These are phyloP conservation scores for Agrochola macilenta DNA, from an alignment of 2,888 invertebrate genomes.

Conservation along the genomic window DNA sequence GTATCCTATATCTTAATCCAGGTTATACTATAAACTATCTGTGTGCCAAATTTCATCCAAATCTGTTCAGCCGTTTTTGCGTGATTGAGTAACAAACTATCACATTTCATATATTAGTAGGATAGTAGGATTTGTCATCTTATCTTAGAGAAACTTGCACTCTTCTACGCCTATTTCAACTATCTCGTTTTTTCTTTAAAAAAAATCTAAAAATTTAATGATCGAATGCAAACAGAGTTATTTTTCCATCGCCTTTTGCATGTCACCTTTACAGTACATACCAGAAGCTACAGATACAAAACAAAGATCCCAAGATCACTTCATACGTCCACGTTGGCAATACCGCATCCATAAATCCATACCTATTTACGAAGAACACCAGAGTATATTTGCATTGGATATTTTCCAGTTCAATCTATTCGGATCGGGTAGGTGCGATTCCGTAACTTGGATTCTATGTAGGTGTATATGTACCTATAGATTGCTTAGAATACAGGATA, in stretches of 20 bases:
- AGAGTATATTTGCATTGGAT: constrained; percentile 81
- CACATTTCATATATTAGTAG: too few relatives aligned
- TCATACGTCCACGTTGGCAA: constrained; percentile 18
- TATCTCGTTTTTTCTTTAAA: too few relatives aligned
- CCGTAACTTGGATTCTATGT: constrained; percentile 63
- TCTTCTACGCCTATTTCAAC: too few relatives aligned
- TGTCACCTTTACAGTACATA: neutral
- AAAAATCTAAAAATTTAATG: neutral
- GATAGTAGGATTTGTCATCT: too few relatives aligned
- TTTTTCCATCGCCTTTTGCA: neutral
- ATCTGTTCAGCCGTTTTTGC: too few relatives aligned
- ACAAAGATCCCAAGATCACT: neutral
- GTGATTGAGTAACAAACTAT: too few relatives aligned
- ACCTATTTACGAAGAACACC: constrained; percentile 53
- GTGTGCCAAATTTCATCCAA: too few relatives aligned
- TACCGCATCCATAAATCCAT: constrained; percentile 70
- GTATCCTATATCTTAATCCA: too few relatives aligned
- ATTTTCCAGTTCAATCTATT: constrained; percentile 82
- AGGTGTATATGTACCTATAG: constrained; percentile 4
- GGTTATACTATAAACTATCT: too few relatives aligned
- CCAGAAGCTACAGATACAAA: too few relatives aligned
- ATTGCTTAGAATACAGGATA: constrained; percentile 11
- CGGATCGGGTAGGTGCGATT: constrained; percentile 71
- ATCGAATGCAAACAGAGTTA: neutral
- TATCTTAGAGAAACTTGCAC: too few relatives aligned